Evolutionary conservation across 2,113 vertebrate species (phyloP).

Genomic region (Tichodroma muraria): DNA sequence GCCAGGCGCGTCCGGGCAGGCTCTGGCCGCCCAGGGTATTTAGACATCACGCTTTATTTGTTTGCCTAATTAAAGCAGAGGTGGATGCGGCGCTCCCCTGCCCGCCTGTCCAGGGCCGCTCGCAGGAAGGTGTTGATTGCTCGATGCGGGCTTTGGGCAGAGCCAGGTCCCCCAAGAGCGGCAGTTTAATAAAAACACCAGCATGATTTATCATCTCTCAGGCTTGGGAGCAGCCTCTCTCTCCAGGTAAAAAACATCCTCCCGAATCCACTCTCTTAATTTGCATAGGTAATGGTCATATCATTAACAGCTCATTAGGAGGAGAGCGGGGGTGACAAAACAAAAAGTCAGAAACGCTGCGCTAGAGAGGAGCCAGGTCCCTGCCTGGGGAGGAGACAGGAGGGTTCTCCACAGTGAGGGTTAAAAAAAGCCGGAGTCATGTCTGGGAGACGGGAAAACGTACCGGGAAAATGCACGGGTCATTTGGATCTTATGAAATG

Average conservation of each 20-base stretch:
- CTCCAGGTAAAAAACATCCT: not conserved
- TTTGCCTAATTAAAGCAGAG: not conserved
- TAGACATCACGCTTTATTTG: not conserved
- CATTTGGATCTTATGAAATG: not conserved
- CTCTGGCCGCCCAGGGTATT: not conserved
- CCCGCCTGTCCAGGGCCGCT: not conserved
- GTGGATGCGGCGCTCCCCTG: not conserved
- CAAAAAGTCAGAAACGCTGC: not conserved
- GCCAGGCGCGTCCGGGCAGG: not conserved
- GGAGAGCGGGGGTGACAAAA: not conserved
- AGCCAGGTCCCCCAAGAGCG: not conserved
- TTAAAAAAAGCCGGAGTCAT: not conserved
- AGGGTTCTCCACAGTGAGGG: not conserved
- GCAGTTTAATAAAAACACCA: conserved; percentile 31
- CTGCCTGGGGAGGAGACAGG: not conserved
- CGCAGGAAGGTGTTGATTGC: not conserved
- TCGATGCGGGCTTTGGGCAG: not conserved
- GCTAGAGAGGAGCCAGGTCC: not conserved
- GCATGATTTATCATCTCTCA: conserved; percentile 40
- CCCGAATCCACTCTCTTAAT: not conserved
- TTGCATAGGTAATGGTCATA: conserved; percentile 62
- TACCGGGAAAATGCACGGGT: not conserved
- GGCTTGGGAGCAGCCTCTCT: not conserved
- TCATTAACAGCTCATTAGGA: conserved; percentile 66
- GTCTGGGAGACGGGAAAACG: not conserved